phyloP scores from a whole-genome alignment of 2,888 invertebrate species.

The Augiades crinisus region DNA sequence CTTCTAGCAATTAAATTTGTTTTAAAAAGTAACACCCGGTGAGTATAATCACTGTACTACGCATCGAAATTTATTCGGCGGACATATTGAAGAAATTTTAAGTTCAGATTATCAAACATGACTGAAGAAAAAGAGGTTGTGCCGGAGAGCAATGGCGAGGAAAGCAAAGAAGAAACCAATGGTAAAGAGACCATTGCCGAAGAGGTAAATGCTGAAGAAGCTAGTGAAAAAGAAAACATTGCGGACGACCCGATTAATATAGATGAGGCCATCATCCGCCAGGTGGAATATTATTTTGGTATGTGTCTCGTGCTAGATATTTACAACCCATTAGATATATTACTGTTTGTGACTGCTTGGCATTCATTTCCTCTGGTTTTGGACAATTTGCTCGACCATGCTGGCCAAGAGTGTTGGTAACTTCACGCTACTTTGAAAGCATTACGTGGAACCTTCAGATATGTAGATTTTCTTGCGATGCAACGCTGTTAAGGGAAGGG shows the following conservation, averaged over 20 bases:
- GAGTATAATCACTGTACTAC: neutral
- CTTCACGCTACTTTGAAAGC: no score
- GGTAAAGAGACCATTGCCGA: constrained; percentile 36
- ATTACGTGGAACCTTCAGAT: no score
- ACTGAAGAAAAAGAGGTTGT: constrained; percentile 62
- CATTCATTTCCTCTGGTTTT: no score
- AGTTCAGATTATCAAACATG: constrained; percentile 42
- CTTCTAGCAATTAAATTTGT: no score
- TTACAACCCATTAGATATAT: no score
- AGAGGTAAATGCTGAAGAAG: constrained; percentile 43
- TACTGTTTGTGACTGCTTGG: no score
- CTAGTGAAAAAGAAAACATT: constrained; percentile 36
- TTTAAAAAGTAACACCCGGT: neutral
- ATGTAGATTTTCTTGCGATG: no score
- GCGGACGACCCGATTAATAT: constrained; percentile 50
- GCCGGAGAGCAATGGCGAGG: constrained; percentile 52
- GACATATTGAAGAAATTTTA: neutral
- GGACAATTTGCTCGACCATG: no score
- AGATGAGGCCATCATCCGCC: constrained; percentile 84
- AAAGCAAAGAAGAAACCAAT: constrained; percentile 41
- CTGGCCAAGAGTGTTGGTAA: no score
- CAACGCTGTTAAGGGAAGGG: no score
- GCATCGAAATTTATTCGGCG: neutral
- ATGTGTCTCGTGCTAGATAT: no score
- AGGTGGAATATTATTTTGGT: constrained; percentile 85